These are phyloP conservation scores for Plutomurus gul DNA, from an alignment of 1,140 invertebrate species.

Conservation along the genomic window DNA sequence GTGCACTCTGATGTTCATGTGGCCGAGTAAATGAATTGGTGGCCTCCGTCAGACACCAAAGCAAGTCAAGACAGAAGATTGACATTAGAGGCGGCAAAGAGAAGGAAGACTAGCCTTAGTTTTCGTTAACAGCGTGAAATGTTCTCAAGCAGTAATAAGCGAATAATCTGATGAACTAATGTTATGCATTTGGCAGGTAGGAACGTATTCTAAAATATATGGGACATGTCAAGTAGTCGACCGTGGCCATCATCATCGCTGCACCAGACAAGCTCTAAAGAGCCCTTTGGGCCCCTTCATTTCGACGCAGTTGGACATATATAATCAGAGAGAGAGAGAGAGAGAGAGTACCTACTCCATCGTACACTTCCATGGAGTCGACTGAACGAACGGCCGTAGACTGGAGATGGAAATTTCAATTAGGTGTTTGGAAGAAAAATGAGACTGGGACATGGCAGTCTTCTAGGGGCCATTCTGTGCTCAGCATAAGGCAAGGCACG, in stretches of 20 bases:
- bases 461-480: neutral
- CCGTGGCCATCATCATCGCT: no score
- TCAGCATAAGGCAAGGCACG: neutral
- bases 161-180: slow-evolving; percentile 2
- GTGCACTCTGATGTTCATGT: neutral
- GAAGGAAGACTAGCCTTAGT: neutral
- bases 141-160: neutral
- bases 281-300: neutral
- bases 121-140: slow-evolving; percentile 24
- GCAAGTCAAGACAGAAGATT: slow-evolving; percentile 16
- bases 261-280: neutral
- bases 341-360: no score
- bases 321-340: neutral
- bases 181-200: neutral
- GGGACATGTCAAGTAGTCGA: neutral
- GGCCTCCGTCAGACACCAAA: slow-evolving; percentile 3
- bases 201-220: no score
- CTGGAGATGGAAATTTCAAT: neutral
- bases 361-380: no score
- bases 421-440: slow-evolving; percentile 4
- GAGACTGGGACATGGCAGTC: slow-evolving; percentile 1
- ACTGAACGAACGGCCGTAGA: no score
- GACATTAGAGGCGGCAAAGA: slow-evolving; percentile 24
- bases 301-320: slow-evolving; percentile 8
- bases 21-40: neutral